Base-by-base conservation (phyloP, 2,797 vertebrate genomes). In the Gobio occitaniae region DNA sequence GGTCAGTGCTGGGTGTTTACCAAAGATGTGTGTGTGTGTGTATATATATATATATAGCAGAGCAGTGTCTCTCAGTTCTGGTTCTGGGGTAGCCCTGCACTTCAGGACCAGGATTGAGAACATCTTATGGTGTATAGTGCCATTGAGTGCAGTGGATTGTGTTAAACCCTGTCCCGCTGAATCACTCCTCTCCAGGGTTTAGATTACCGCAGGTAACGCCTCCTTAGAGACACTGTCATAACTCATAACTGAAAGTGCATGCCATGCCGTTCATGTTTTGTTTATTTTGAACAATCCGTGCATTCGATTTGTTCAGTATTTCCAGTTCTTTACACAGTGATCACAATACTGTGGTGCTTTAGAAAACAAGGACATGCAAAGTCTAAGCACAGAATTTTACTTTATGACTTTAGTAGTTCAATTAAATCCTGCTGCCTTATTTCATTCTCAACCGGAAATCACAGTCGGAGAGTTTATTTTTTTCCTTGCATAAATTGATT, bases 131-230 rank as follows among this genome's bases (percentile, higher is more conserved):
- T 65, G 61, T 47, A 17, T n/a, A 69, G 47, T 78, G 63, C 56
- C 59, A 29, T 15, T 25, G 56, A 47, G 59, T 65, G 71, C 25
- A 75, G 38, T 68, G 74, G 63, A 68, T 47, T 47, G 25, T 77
- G 70, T 71, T 84, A 80, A 84, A 68, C 25, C 38, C 77, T 56
- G 38, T 17, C 68, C 25, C 15, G 41, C n/a, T 65, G 36, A 72
- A 80, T 75, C 59, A 48, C 63, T 83, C 25, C 48, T 68, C 38
- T 83, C 61, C 32, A 21, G 59, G 32, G 52, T 80, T 83, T 84
- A 80, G 82, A 41, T 80, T 76, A 29, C 76, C 29, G 70, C 61
- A 56, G 83, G 80, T 71, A 80, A 61, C 25, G 12, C 74, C 36
- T 82, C 59, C 52, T 82, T 69, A 63, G 50, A 12, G 32, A 3